Conservation (phyloP, 2,113 vertebrate genomes). For the Alligator mississippiensis region DNA sequence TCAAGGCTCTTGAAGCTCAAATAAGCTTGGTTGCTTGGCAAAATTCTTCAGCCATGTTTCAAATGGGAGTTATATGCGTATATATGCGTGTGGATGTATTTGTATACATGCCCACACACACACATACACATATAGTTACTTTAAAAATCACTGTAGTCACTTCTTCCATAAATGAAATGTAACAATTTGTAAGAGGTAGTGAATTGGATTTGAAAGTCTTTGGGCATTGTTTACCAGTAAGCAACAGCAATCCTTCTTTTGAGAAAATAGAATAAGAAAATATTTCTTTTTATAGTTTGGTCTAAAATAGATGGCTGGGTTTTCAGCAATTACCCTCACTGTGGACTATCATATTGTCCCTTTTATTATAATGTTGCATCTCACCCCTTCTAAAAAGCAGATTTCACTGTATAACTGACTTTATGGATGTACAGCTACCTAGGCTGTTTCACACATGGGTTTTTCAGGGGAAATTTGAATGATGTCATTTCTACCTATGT, state of each 20-base stretch:
- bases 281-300: neutral
- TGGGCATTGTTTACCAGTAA: constrained; percentile 53
- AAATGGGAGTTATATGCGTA: neutral
- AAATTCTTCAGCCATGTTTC: constrained; percentile 48
- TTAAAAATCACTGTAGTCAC: neutral
- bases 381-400: neutral
- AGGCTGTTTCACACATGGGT: rapidly evolving
- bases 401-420: neutral
- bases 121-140: neutral
- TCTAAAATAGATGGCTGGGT: neutral
- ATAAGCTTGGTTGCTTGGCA: constrained; percentile 52
- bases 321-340: constrained; percentile 16
- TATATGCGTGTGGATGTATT: too few relatives aligned
- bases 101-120: too few relatives aligned
- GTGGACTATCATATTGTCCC: neutral
- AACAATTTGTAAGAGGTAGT: constrained; percentile 45
- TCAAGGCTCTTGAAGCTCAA: constrained; percentile 63
- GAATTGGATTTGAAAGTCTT: constrained; percentile 55
- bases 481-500: neutral
- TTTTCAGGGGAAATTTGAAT: neutral
- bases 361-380: neutral
- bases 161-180: rapidly evolving
- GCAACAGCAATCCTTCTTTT: neutral
- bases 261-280: neutral
- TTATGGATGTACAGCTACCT: neutral